Base-by-base conservation (phyloP, 2,888 invertebrate genomes). In the Drosophila rellima region DNA sequence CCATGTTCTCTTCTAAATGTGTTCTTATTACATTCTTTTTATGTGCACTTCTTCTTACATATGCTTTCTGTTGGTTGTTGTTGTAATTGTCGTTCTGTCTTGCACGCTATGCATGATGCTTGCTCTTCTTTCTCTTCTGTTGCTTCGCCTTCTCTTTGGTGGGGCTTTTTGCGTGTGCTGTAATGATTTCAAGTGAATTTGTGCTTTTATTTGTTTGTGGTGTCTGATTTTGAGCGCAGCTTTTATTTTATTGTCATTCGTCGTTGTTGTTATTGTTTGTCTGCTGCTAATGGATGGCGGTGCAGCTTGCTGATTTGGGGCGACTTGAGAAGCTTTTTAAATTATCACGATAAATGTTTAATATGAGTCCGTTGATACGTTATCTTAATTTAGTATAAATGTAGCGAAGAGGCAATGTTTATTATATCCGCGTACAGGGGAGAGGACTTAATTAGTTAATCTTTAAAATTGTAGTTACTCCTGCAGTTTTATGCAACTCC, bases 151-250 rank as follows among this genome's bases (percentile, higher is more conserved):
- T 57, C 17, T 29, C 18, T 18, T 47, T 48, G 35, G 10, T 50
- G 29, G n/a, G 10, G 33, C 50, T 61, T 62, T 56, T 64, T 64
- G 55, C 66, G 67, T 69, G 64, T 64, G 70, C 71, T 64, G 61
- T 76, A 82, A 84, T 87, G 78, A 84, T 81, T 81, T 61, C 62
- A 70, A 62, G 65, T 81, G 69, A 69, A 20, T 63, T 61, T 79
- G 69, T 70, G 59, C 60, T 60, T 48, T 8, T 59, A 42, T 20
- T 31, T 63, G 45, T 62, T 40, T 66, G 64, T 44, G 67, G 66
- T 72, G 78, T 81, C 83, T 77, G 80, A 88, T 88, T 88, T 79
- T 76, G 77, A 82, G 80, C 83, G 51, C 65, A 84, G 79, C 86
- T 88, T 82, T 84, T 77, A 61, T 71, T 50, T 66, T 54, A 55